Evolutionary conservation across 2,113 vertebrate genomes (phyloP), one percentile per base, ranked within the genome.

Genomic region (Apeltes quadracus): DNA sequence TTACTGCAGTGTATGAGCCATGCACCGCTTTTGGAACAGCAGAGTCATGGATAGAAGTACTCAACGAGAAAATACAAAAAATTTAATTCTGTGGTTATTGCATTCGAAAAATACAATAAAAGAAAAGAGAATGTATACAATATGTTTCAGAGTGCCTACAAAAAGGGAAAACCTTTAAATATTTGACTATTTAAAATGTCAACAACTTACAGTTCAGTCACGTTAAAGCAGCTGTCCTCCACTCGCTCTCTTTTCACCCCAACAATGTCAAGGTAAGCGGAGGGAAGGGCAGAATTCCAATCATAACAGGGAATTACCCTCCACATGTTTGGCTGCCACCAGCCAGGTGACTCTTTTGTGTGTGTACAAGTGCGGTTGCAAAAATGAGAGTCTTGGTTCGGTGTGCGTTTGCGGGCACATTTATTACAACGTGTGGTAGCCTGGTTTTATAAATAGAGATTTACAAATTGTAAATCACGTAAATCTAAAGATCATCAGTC

Each of bases 271-370:
- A 36, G 67, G 57, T 58, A 48, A 71, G 27, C 67, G 38, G 48
- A 75, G 82, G 87, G 88, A 82, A 80, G 87, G 78, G 81, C 86
- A 67, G 67, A 84, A 88, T 91, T 88, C 88, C 89, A 75, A 79
- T 78, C 82, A 75, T 84, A 84, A 89, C 83, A 82, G 61, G 50
- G 66, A 79, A 70, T 76, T 81, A 56, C 25, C 68, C 36, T 63
- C 22, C 75, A 75, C 82, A 50, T 65, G 74, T 86, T 77, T 86
- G 0, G 3, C 63, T 43, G 72, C 77, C 72, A 55, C 4, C 1
- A 72, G 78, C 73, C 59, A 66, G 66, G 73, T 89, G 86, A 84
- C 69, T 90, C 88, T 87, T 48, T 43, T 2, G 34, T 79, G 79
- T 78, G 51, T 61, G 69, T 48, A 34, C 22, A 5, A 39, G 22